A percentile compares a stretch with the other conserved stretches of the same genome.
Evolutionary conservation across 2,797 vertebrate genomes (phyloP).

Genomic region (Pteropus rufus): DNA sequence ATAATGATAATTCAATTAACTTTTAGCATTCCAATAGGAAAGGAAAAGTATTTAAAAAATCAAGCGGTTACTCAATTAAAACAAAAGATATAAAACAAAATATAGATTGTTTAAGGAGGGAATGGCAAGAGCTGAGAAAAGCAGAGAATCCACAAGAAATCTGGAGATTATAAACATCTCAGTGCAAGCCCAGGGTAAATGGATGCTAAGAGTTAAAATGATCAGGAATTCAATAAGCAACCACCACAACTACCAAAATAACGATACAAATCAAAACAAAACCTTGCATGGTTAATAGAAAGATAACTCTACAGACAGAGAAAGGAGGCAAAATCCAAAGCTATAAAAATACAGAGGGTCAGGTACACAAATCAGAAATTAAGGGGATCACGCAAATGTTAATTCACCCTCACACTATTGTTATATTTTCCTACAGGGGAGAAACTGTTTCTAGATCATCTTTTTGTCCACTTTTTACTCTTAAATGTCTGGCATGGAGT

Average conservation of each 20-base stretch:
- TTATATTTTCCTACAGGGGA: neutral
- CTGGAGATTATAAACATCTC: neutral
- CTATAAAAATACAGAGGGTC: neutral
- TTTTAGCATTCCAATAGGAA: slow-evolving; percentile 1
- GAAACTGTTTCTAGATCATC: neutral
- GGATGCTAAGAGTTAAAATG: neutral
- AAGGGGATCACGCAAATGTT: neutral
- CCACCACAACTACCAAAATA: neutral
- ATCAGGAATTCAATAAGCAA: neutral
- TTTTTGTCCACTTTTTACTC: neutral
- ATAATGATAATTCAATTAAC: neutral
- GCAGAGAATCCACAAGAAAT: neutral
- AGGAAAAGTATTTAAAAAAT: neutral
- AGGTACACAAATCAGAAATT: slow-evolving; percentile 17
- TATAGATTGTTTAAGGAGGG: neutral
- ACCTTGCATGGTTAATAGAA: neutral
- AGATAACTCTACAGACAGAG: neutral
- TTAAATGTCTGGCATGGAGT: neutral
- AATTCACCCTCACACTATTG: neutral
- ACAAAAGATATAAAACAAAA: slow-evolving; percentile 25
- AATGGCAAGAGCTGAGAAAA: neutral
- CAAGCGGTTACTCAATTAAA: neutral
- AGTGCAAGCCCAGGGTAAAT: neutral
- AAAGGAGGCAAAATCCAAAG: neutral
- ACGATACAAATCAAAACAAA: neutral